A percentile compares a stretch with the other conserved stretches of the same genome.
phyloP scores from a whole-genome alignment of 2,113 vertebrate species.

The Laticauda colubrina region DNA sequence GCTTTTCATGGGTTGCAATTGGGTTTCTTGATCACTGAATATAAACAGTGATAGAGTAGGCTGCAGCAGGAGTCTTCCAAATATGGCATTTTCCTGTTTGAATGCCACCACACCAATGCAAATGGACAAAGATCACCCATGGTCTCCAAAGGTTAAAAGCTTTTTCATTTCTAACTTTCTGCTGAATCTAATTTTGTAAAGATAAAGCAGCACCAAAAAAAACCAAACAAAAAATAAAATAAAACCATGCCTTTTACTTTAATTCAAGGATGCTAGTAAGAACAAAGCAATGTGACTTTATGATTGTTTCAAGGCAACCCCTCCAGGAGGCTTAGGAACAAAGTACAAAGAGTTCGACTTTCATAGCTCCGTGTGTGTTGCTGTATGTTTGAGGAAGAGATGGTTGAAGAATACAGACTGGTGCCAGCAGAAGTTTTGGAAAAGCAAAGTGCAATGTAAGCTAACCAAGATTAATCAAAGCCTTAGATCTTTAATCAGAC shows the following conservation, averaged over 20 bases:
- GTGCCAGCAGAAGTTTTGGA: not conserved
- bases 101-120: constrained; percentile 10
- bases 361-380: accelerated
- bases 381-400: not conserved
- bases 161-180: constrained; percentile 61
- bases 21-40: accelerated
- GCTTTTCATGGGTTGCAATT: not conserved
- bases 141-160: constrained; percentile 68
- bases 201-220: constrained; percentile 50
- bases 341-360: not conserved
- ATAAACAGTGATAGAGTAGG: not conserved
- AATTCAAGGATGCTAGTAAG: constrained; percentile 59
- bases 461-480: not conserved
- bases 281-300: constrained; percentile 34
- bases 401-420: not conserved
- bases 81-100: constrained; percentile 18
- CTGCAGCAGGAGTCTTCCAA: not conserved
- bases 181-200: constrained; percentile 38
- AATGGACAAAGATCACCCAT: constrained; percentile 42
- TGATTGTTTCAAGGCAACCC: constrained; percentile 5
- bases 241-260: constrained; percentile 59
- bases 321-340: not conserved
- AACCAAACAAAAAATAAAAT: not conserved
- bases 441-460: not conserved
- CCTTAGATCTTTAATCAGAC: not conserved